Base-by-base conservation (phyloP, 2,888 invertebrate genomes). In the Molanna angustata region DNA sequence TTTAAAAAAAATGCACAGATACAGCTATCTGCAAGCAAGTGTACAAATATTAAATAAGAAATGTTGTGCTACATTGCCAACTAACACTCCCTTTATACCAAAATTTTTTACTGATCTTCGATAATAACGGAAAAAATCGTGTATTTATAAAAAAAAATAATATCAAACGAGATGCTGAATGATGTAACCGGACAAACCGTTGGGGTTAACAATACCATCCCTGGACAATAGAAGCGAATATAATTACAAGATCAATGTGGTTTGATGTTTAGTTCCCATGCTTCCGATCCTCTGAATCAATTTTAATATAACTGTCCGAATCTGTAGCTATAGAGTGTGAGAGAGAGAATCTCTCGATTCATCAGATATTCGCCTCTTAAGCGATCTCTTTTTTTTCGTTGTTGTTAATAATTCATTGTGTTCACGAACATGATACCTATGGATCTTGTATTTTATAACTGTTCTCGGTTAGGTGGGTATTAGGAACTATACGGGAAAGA, bases 281-380 rank as follows among this genome's bases (percentile, higher is more conserved):
- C 47, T 41, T 33, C 42, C 50, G 39, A 32, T 40, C n/a, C 13
- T 2, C 18, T 32, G 40, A 52, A 52, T 48, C 52, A 40, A 46
- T 52, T 52, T n/a, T n/a, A n/a, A n/a, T n/a, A 43, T 52, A 37
- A 52, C 52, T 48, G 52, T 43, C 52, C 52, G 48, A 52, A 22
- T 40, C n/a, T n/a, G n/a, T n/a, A n/a, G n/a, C n/a, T n/a, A n/a
- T n/a, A n/a, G n/a, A n/a, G n/a, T n/a, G n/a, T n/a, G n/a, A n/a
- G n/a, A n/a, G n/a, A n/a, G n/a, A n/a, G n/a, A n/a, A n/a, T n/a
- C n/a, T n/a, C n/a, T n/a, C n/a, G n/a, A n/a, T n/a, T n/a, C n/a
- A n/a, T n/a, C n/a, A n/a, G n/a, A n/a, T n/a, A n/a, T n/a, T n/a
- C 48, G 17, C 31, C 17, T 37, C 27, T 16, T 48, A 48, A 52